Evolutionary conservation across 2,888 invertebrate species (phyloP), one percentile per base, ranked within the genome.

Genomic region (Drosophila neonasuta): DNA sequence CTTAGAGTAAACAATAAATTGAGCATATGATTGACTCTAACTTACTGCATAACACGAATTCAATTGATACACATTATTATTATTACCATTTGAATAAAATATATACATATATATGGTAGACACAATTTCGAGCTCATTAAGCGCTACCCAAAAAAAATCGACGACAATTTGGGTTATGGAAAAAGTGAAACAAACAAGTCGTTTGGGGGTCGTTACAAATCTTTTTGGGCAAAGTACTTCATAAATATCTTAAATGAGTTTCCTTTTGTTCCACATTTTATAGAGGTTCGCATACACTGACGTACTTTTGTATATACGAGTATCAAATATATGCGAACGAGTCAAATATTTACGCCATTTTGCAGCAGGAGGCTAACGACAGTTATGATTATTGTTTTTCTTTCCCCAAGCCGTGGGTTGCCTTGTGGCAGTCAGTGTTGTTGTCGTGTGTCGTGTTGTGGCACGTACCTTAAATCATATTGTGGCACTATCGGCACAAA

Each of bases 211-310:
- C 63, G 75, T 71, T 79, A 75, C 82, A 66, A 84, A 78, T 78
- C 76, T 74, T 63, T 46, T 71, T 55, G 55, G 62, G 69, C 50
- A 68, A 82, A 85, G 80, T 73, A 83, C 79, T 83, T 86, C 79
- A 85, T 86, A 82, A 82, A 82, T 86, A 82, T 86, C 86, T 79
- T 73, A 77, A 79, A 80, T 79, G 80, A 73, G 72, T 83, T 85
- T 80, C 74, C 74, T 68, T 80, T 85, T 82, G 86, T 85, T 85
- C 77, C 77, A 80, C 71, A 74, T 77, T 77, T 77, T 63, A 77
- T 77, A 58, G 65, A 58, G 65, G 50, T 52, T 71, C 59, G 10
- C 4, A 20, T 20, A 20, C 20, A 20, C 24, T 24, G 4, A 24
- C 1, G 6, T 24, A 24, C 24, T 24, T 24, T 24, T 6, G 24